Evolutionary conservation across 2,113 vertebrate species (phyloP).

Genomic region (Corydoras maculifer): DNA sequence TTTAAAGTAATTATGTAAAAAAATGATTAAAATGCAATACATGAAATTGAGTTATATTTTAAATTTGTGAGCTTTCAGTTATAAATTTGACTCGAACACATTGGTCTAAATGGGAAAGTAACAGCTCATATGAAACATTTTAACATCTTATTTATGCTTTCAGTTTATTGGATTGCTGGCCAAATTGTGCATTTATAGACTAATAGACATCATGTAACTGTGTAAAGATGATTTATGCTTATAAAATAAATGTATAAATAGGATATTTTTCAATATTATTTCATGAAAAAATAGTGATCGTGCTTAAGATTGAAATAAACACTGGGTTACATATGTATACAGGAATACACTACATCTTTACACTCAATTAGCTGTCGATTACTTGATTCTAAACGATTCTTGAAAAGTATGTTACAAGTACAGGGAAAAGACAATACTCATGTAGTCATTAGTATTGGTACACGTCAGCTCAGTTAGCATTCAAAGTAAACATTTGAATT

Average conservation of each 20-base stretch:
- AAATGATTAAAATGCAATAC: too few species aligned
- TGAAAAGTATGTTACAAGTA: conserved; percentile 11
- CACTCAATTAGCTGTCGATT: conserved; percentile 23
- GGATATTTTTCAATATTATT: conserved; percentile 4
- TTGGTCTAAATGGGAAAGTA: too few species aligned
- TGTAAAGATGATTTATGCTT: neutral
- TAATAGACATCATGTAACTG: too few species aligned
- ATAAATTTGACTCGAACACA: too few species aligned
- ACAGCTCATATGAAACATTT: too few species aligned
- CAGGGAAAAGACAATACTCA: conserved; percentile 13
- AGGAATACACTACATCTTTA: conserved; percentile 1
- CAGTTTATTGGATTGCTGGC: too few species aligned
- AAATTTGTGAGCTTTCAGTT: too few species aligned
- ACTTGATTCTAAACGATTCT: conserved; percentile 2
- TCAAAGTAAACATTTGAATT: conserved; percentile 42
- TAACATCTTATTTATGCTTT: too few species aligned
- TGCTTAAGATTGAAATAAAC: conserved; percentile 3
- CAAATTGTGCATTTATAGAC: too few species aligned
- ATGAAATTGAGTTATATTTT: too few species aligned
- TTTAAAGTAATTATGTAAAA: too few species aligned
- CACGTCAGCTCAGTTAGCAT: conserved; percentile 30
- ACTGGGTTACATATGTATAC: conserved; percentile 10
- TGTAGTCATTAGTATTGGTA: conserved; percentile 20
- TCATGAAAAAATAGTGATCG: neutral
- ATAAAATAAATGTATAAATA: neutral